phyloP scores from a whole-genome alignment of 2,888 invertebrate genomes.

The Caenorhabditis japonica region DNA sequence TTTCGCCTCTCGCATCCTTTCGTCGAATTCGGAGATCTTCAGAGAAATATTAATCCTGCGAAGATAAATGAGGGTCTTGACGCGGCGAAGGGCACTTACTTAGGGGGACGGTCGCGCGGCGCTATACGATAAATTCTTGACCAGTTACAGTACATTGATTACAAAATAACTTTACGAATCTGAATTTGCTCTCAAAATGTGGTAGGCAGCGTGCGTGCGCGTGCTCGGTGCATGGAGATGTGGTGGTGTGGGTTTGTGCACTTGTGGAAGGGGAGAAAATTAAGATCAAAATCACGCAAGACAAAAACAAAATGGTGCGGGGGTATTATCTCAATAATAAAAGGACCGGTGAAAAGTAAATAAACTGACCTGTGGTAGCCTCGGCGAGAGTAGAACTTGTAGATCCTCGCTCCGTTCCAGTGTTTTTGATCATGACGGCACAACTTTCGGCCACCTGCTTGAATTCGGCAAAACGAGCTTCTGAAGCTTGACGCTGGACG shows the following conservation, averaged over 20 bases:
- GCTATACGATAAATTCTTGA: conserved; percentile 29
- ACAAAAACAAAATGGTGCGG: conserved; percentile 33
- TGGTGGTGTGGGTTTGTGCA: conserved; percentile 26
- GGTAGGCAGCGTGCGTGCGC: conserved; percentile 23
- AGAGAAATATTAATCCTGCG: conserved; percentile 15
- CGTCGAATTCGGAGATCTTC: conserved; percentile 58
- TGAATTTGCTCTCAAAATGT: conserved; percentile 24
- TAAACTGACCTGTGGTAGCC: conserved; percentile 69
- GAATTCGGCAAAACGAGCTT: conserved; percentile 63
- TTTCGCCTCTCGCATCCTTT: conserved; percentile 52
- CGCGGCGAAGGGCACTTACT: conserved; percentile 31
- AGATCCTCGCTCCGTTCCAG: conserved; percentile 64
- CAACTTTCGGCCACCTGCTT: conserved; percentile 69
- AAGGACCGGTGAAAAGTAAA: conserved; percentile 13
- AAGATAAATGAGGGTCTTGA: conserved; percentile 1
- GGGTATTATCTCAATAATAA: conserved; percentile 11
- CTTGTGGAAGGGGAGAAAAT: conserved; percentile 22
- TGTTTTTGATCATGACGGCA: conserved; percentile 73
- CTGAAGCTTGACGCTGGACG: conserved; percentile 50
- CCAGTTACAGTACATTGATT: not conserved
- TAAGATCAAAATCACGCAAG: conserved; percentile 30
- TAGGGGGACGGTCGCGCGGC: conserved; percentile 37
- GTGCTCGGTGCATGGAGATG: conserved; percentile 54
- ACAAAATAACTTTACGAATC: conserved; percentile 36
- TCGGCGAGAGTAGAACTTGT: conserved; percentile 64